Evolutionary conservation across 2,797 vertebrate species (phyloP).

Genomic region (Cirrhinus mrigala): DNA sequence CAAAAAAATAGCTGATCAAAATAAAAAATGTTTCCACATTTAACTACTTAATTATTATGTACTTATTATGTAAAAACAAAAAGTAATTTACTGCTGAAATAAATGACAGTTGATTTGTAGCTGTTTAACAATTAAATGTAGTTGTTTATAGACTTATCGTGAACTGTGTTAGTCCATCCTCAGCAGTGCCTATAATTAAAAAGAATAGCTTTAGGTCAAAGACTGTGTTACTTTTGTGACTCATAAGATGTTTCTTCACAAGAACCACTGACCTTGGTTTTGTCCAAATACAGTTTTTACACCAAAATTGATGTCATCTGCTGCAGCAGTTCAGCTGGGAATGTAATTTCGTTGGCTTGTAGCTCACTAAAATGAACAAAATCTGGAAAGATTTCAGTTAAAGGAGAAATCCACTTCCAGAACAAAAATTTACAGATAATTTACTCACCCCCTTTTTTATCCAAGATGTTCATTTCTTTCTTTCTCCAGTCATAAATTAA

Average conservation of each 20-base stretch:
- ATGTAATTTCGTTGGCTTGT: not conserved
- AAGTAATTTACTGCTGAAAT: not conserved
- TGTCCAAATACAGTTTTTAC: not conserved
- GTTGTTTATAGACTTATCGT: not conserved
- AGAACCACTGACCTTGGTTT: not conserved
- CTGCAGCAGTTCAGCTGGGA: not conserved
- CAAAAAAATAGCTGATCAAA: not conserved
- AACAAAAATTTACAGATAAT: no score
- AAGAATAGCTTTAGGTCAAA: not conserved
- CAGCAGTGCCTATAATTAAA: not conserved
- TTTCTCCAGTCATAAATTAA: no score
- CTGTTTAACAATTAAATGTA: not conserved
- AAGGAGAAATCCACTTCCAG: no score
- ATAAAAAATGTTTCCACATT: not conserved
- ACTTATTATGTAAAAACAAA: not conserved
- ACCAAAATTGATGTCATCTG: not conserved
- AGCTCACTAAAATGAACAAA: not conserved
- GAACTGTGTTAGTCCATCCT: not conserved
- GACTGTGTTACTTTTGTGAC: not conserved
- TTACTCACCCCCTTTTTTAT: no score
- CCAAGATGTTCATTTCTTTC: no score
- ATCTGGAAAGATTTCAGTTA: not conserved
- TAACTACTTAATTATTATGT: no score
- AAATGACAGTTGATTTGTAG: not conserved
- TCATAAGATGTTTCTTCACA: not conserved